phyloP scores from a whole-genome alignment of 1,140 invertebrate species.

The Apocrypta bakeri region DNA sequence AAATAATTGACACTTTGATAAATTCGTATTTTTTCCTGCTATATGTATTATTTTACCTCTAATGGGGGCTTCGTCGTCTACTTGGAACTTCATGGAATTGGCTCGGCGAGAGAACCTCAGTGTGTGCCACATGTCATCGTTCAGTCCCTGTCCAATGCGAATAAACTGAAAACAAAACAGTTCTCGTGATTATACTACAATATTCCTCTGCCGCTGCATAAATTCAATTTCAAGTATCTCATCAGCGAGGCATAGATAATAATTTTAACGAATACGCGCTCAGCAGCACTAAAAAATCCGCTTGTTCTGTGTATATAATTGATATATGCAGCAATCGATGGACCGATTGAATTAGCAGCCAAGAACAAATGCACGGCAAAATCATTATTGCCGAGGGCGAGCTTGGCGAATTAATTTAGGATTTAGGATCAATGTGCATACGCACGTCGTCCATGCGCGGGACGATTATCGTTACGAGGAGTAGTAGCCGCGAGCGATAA shows the following conservation, averaged over 20 bases:
- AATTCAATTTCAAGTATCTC: not conserved
- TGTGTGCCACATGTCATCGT: slow-evolving; percentile 97
- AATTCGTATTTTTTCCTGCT: no score
- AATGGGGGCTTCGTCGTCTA: slow-evolving; percentile 88
- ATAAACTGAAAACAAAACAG: slow-evolving; percentile 79
- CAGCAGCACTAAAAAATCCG: no score
- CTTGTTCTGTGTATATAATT: no score
- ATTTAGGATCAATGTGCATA: not conserved
- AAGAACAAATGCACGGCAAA: not conserved
- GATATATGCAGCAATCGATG: no score
- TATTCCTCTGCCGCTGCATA: not conserved
- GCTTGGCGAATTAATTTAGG: not conserved
- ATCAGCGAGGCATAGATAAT: not conserved
- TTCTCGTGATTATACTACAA: not conserved
- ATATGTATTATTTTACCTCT: slow-evolving; percentile 91
- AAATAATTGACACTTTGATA: no score
- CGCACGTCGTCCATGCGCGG: no score
- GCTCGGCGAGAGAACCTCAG: slow-evolving; percentile 84
- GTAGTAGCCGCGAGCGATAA: not conserved
- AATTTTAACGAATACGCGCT: not conserved
- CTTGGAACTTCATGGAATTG: slow-evolving; percentile 79
- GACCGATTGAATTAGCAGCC: no score
- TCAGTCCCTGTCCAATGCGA: slow-evolving; percentile 87
- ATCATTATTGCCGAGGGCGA: not conserved
- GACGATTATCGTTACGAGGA: not conserved